Conservation (phyloP, 2,888 invertebrate genomes). For the Coenonympha arcania region DNA sequence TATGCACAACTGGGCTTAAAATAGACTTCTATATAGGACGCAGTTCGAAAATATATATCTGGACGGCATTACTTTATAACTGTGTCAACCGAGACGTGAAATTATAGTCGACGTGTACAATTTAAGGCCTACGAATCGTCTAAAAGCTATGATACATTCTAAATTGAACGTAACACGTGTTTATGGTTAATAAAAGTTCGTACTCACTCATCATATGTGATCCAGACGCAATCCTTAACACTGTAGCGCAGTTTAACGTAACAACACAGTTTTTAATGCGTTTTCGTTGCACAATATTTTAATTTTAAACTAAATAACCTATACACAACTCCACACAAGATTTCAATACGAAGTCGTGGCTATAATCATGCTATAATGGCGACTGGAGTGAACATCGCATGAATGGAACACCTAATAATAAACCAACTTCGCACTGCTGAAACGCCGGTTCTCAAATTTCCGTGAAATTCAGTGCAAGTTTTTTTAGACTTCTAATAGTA, state of each 20-base stretch:
- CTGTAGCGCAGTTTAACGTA: constrained; percentile 34
- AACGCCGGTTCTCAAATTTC: constrained; percentile 49
- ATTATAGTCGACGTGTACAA: constrained; percentile 23
- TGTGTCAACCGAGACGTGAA: constrained; percentile 2
- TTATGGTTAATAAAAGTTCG: constrained; percentile 40
- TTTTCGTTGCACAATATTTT: constrained; percentile 48
- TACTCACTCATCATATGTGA: constrained; percentile 55
- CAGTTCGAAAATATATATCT: constrained; percentile 46
- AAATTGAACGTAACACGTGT: constrained; percentile 48
- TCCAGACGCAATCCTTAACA: constrained; percentile 38
- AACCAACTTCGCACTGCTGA: constrained; percentile 49
- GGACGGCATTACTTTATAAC: constrained; percentile 25
- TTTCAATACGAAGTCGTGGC: constrained; percentile 53
- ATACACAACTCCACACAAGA: constrained; percentile 51
- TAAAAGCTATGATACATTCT: constrained; percentile 16
- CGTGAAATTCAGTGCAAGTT: constrained; percentile 27
- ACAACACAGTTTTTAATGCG: constrained; percentile 35
- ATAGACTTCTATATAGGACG: constrained; percentile 49
- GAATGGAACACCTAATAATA: constrained; percentile 33
- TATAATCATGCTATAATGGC: constrained; percentile 75
- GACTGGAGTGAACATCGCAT: constrained; percentile 58
- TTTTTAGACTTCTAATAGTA: constrained; percentile 32
- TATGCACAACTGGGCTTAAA: constrained; percentile 40
- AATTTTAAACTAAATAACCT: constrained; percentile 63
- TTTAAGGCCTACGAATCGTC: not conserved